Base-by-base conservation (phyloP, 2,113 vertebrate species). In the Dasypus novemcinctus region DNA sequence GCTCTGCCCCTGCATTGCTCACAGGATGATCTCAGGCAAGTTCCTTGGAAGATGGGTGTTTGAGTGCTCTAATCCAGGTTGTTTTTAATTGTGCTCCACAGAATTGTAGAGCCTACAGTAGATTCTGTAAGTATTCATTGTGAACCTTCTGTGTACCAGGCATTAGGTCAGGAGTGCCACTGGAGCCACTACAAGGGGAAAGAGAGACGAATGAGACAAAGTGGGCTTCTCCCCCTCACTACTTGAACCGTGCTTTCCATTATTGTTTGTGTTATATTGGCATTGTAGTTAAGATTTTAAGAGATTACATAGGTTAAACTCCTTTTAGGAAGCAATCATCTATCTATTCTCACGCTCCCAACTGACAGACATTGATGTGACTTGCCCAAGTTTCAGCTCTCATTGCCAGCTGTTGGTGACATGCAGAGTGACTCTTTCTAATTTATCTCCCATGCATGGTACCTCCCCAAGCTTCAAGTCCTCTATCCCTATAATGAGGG, bases 361-460 rank as follows among this genome's bases (percentile, higher is more conserved):
- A 21, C 8, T 54, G 49, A 57, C 49, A 43, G 27, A 61, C 8
- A 21, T 10, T 66, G 25, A 61, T 75, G 12, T 81, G 14, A 31
- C 21, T 64, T 11, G 7, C 25, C 66, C 41, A 17, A 49, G 61
- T 14, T 85, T 23, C 27, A 27, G 21, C n/a, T 7, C 36, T 41
- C 33, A 54, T 27, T 29, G 6, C 68, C 59, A 64, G 7, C 15
- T 75, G 31, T 43, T 31, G 33, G 5, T 21, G 43, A 61, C 12
- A 0, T 29, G 36, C 20, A 10, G 1, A 63, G 23, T 75, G 61
- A 27, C 4, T 27, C 33, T 80, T 69, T 17, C 6, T 21, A 61
- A 5, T 23, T 0, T 9, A 27, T 2, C 33, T 17, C 27, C 12
- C 23, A 3, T 21, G 31, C 20, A 27, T n/a, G 64, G 3, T 25